Evolutionary conservation across 2,888 invertebrate species (phyloP), one percentile per base, ranked within the genome.

Genomic region (Apotomis capreana): DNA sequence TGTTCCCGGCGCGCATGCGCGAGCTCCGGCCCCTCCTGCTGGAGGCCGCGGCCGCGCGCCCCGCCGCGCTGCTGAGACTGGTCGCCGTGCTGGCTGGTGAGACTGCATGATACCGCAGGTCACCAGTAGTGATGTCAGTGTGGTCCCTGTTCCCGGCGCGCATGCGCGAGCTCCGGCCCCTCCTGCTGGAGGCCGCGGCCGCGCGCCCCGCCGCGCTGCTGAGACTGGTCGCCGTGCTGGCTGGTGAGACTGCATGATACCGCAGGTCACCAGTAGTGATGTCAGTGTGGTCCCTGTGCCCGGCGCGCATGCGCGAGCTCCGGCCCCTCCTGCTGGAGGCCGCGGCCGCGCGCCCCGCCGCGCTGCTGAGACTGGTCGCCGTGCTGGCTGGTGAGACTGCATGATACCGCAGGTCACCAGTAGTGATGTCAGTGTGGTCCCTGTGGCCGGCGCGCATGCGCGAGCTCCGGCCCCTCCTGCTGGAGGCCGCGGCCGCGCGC

Each of bases 21-120:
- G 89, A 89, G 68, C 72, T 85, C 59, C 37, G 86, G 9, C 82
- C 83, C 0, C 88, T 87, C 64, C 70, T 85, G 58, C 26, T 71
- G 0, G 81, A 76, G 0, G 69, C 67, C 0, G 68, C 74, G 0
- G 70, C 78, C 3, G 73, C 76, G 0, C 74, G 78, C 4, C 77
- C 88, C 5, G 78, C 82, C 5, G 78, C 82, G 0, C 44, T 88
- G 13, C 76, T 89, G 71, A 78, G 83, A 13, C 81, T 84, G 0
- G 73, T 87, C 46, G 74, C 80, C 3, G 82, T 80, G 3, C 69
- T 87, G 3, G 83, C 85, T n/a, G 74, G 84, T 83, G 37, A 79
- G n/a, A n/a, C n/a, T n/a, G n/a, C n/a, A n/a, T n/a, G n/a, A n/a
- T n/a, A n/a, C n/a, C n/a, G n/a, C n/a, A n/a, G n/a, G n/a, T n/a